Percentiles rank a stretch among this genome's conserved stretches.
Conservation (phyloP, 2,113 vertebrate species). For the Apodemus speciosus region DNA sequence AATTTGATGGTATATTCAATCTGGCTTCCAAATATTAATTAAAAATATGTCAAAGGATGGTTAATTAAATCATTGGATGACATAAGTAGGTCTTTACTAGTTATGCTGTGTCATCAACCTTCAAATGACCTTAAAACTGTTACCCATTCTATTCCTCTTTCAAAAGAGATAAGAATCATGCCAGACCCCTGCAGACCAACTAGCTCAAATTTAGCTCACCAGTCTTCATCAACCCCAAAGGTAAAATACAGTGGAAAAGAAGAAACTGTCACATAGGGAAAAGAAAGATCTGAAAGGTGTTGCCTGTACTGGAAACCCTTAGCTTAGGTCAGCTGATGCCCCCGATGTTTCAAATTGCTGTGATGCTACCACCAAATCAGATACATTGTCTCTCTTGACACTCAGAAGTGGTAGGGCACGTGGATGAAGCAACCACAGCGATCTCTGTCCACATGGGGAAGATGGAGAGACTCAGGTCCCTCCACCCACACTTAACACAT, state of each 20-base stretch:
- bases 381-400: too few species aligned
- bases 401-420: background rate
- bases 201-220: background rate
- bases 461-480: background rate
- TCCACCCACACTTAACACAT: background rate
- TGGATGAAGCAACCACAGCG: background rate
- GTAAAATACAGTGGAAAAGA: background rate
- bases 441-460: background rate
- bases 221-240: background rate
- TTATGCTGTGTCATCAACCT: constrained; percentile 33
- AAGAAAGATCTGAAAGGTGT: background rate
- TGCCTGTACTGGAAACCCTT: background rate
- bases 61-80: constrained; percentile 49
- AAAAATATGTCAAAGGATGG: constrained; percentile 39
- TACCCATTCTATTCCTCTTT: background rate
- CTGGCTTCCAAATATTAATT: constrained; percentile 44
- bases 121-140: constrained; percentile 48
- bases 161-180: background rate
- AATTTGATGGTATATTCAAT: constrained; percentile 31
- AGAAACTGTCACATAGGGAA: background rate
- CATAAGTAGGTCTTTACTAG: constrained; percentile 40
- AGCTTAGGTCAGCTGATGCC: background rate
- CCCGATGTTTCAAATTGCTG: background rate
- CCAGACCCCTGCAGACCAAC: background rate
- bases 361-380: background rate